Evolutionary conservation across 2,888 invertebrate genomes (phyloP).

Genomic region (Monochamus alternatus): DNA sequence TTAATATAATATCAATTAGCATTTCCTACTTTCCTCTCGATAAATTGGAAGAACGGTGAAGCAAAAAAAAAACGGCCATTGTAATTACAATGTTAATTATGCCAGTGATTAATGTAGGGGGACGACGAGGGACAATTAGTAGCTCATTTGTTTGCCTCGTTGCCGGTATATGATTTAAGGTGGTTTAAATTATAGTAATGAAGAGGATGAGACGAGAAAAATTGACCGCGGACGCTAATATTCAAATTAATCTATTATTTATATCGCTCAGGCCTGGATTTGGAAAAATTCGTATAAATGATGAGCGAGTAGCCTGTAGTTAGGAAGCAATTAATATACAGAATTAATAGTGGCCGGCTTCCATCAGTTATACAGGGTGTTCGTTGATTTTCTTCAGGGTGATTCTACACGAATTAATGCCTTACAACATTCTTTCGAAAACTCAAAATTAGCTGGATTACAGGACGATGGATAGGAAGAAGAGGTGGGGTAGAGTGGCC

Average conservation of each 20-base stretch:
- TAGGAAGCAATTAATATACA: background rate
- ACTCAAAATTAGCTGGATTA: too few species aligned
- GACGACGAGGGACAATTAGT: constrained; percentile 3
- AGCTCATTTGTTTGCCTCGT: constrained; percentile 5
- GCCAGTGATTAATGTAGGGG: constrained; percentile 24
- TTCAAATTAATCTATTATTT: constrained; percentile 4
- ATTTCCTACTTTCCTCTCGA: constrained; percentile 22
- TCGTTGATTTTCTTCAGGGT: background rate
- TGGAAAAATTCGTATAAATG: constrained; percentile 1
- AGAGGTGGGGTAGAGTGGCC: too few species aligned
- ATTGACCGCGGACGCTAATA: background rate
- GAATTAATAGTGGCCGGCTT: background rate
- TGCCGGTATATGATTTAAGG: constrained; percentile 10
- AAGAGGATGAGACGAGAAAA: constrained; percentile 3
- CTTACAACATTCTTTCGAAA: too few species aligned
- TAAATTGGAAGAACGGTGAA: constrained; percentile 11
- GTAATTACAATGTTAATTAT: constrained; percentile 35
- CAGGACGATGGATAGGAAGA: too few species aligned
- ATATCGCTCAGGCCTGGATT: background rate
- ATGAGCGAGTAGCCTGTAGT: background rate
- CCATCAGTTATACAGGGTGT: background rate
- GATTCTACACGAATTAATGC: too few species aligned
- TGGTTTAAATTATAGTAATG: constrained; percentile 6
- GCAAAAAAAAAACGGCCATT: constrained; percentile 1
- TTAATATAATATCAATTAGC: constrained; percentile 29